Evolutionary conservation across 2,888 invertebrate species (phyloP).

Genomic region (Coremacera marginata): DNA sequence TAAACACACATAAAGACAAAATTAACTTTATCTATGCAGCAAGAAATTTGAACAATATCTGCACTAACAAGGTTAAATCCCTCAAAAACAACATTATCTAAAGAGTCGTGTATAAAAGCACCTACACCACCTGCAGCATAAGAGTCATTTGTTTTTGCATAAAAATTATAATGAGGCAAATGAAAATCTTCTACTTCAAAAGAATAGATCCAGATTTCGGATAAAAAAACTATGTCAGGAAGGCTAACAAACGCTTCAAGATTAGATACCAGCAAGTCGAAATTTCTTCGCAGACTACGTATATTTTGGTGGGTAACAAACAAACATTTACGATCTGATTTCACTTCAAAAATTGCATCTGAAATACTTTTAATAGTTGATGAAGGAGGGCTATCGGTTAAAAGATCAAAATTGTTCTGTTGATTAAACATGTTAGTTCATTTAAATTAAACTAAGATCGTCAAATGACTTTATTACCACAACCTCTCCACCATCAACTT

Average conservation of each 20-base stretch:
- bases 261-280: conserved; percentile 3
- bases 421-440: background rate
- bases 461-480: background rate
- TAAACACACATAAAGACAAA: background rate
- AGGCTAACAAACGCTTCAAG: conserved; percentile 1
- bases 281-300: background rate
- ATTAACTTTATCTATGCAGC: background rate
- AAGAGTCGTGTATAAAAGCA: no score
- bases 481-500: background rate
- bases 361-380: conserved; percentile 1
- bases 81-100: no score
- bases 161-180: background rate
- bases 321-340: background rate
- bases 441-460: conserved; percentile 4
- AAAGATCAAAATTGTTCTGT: background rate
- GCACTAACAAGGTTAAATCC: background rate
- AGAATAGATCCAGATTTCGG: conserved; percentile 5
- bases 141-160: background rate
- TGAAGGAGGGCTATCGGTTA: background rate
- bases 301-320: background rate
- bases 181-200: conserved; percentile 2
- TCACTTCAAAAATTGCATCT: background rate
- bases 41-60: background rate
- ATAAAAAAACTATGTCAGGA: background rate
- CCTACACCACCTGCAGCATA: no score